Evolutionary conservation across 2,888 invertebrate species (phyloP).

Genomic region (Rhamnusium bicolor): DNA sequence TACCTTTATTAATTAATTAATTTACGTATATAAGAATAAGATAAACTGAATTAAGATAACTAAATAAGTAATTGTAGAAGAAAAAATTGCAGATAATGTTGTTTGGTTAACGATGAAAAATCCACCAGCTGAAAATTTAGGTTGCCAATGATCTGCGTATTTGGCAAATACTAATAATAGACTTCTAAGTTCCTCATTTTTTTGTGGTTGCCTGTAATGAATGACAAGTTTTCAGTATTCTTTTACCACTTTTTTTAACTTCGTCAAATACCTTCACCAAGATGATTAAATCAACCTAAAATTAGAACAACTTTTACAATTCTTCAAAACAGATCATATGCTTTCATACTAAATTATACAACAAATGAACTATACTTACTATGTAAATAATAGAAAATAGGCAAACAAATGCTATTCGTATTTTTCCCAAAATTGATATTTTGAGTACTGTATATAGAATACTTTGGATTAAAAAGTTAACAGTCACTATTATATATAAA

Average conservation of each 20-base stretch:
- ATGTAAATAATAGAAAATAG: background rate
- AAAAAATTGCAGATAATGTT: background rate
- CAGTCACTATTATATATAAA: background rate
- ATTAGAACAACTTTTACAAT: background rate
- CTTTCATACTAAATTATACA: background rate
- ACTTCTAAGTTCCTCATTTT: background rate
- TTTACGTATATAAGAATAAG: background rate
- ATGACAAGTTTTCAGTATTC: background rate
- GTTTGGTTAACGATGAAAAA: background rate
- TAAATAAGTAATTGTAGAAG: background rate
- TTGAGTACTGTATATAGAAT: too few species aligned
- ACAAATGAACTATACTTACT: background rate
- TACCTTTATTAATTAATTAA: background rate
- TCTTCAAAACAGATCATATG: too few species aligned
- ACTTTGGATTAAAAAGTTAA: too few species aligned
- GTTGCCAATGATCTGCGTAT: background rate
- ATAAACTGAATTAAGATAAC: constrained; percentile 5
- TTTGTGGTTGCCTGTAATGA: background rate
- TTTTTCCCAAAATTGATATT: too few species aligned
- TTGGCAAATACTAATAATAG: background rate
- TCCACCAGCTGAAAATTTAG: background rate
- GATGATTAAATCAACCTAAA: constrained; percentile 11
- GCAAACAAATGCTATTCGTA: too few species aligned
- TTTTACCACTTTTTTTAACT: constrained; percentile 7
- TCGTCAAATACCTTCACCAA: constrained; percentile 10